A percentile compares a stretch with the other conserved stretches of the same genome.
Conservation (phyloP, 2,113 vertebrate species). For the Colistium nudipinnis region DNA sequence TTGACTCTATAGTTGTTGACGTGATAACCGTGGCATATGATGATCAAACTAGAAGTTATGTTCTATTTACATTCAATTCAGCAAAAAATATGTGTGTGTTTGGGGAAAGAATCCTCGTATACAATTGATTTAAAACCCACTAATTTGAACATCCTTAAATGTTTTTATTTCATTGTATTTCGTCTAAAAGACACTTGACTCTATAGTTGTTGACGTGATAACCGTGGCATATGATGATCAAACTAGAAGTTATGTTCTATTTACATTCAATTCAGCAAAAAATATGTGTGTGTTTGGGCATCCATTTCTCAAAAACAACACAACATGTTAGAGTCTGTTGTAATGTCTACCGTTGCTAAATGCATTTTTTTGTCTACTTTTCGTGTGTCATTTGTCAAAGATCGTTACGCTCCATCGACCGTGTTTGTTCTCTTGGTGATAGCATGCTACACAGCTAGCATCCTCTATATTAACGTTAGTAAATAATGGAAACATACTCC, state of each 20-base stretch:
- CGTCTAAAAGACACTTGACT: no score
- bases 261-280: background rate
- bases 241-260: background rate
- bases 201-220: background rate
- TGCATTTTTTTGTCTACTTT: background rate
- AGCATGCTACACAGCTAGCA: conserved; percentile 47
- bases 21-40: background rate
- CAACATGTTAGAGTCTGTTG: background rate
- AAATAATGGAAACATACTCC: conserved; percentile 5
- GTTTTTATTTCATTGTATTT: no score
- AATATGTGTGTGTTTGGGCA: background rate
- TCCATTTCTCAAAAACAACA: background rate
- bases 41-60: background rate
- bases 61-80: background rate
- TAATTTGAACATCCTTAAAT: background rate
- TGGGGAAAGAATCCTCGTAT: no score
- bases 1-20: background rate
- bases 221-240: no score
- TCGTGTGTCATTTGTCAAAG: background rate
- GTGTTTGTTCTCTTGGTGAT: conserved; percentile 45
- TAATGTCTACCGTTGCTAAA: background rate
- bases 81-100: background rate
- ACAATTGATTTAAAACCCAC: no score
- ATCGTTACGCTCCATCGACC: conserved; percentile 34
- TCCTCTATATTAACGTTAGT: background rate